Evolutionary conservation across 2,113 vertebrate species (phyloP).

Genomic region (Pholis gunnellus): DNA sequence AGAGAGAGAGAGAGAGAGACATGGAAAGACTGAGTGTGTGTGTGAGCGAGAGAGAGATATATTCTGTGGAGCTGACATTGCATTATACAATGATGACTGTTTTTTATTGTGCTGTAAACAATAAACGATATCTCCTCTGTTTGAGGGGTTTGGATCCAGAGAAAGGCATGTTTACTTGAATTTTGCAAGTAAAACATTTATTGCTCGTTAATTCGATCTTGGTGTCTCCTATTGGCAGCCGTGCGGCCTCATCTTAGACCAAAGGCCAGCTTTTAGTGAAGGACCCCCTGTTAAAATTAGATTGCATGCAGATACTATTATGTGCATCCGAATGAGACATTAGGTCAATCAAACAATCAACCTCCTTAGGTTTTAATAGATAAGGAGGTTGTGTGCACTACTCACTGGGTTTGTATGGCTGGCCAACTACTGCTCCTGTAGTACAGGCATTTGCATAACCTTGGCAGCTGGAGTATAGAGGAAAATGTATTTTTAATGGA

Average conservation of each 20-base stretch:
- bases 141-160: constrained; percentile 19
- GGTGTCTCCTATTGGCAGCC: constrained; percentile 30
- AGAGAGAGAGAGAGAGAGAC: constrained; percentile 48
- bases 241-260: constrained; percentile 43
- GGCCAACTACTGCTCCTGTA: constrained; percentile 50
- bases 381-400: constrained; percentile 53
- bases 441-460: constrained; percentile 71
- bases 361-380: constrained; percentile 69
- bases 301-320: constrained; percentile 62
- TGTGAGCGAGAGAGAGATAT: constrained; percentile 34
- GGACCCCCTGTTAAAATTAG: constrained; percentile 59
- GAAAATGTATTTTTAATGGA: constrained; percentile 79
- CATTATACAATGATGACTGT: constrained; percentile 49
- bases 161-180: constrained; percentile 13
- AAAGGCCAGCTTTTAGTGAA: constrained; percentile 57
- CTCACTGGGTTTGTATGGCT: constrained; percentile 43
- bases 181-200: constrained; percentile 35
- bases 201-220: constrained; percentile 46
- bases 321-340: constrained; percentile 69
- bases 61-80: constrained; percentile 52
- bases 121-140: constrained; percentile 34
- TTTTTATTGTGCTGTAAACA: constrained; percentile 41
- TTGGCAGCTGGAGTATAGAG: constrained; percentile 62
- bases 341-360: constrained; percentile 70
- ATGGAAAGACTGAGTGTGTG: constrained; percentile 18